Conservation (phyloP, 2,113 vertebrate genomes). For the Lanius ludovicianus region DNA sequence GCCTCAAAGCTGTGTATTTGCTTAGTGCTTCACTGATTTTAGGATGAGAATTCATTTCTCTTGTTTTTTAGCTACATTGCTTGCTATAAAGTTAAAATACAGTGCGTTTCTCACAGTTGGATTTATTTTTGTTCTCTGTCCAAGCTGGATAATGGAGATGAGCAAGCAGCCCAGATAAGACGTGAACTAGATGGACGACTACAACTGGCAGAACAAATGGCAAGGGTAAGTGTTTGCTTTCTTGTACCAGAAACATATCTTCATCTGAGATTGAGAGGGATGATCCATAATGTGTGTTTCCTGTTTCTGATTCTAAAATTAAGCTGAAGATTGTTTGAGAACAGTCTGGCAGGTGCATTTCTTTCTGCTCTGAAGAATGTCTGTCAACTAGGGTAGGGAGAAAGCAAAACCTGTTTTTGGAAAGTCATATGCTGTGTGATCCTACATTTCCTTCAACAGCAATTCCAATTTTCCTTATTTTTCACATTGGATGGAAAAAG, state of each 20-base stretch:
- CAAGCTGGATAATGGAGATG: slow-evolving; percentile 94
- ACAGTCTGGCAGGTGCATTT: neutral
- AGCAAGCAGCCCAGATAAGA: slow-evolving; percentile 97
- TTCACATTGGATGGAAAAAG: neutral
- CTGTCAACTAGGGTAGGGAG: neutral
- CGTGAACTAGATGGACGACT: slow-evolving; percentile 92
- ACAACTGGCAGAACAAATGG: slow-evolving; percentile 90
- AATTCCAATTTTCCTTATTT: neutral
- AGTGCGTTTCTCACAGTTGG: neutral
- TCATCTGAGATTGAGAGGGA: neutral
- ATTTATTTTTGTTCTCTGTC: slow-evolving; percentile 9
- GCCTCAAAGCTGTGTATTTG: neutral
- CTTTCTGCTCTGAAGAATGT: neutral
- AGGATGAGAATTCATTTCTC: neutral
- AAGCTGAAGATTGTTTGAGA: neutral
- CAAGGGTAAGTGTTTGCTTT: slow-evolving; percentile 77
- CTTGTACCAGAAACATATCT: neutral
- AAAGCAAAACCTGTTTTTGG: neutral
- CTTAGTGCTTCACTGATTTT: neutral
- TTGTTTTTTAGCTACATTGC: neutral
- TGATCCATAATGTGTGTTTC: neutral
- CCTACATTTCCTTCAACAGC: neutral
- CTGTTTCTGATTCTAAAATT: neutral
- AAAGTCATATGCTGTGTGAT: neutral
- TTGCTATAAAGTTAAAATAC: neutral